A percentile compares a stretch with the other conserved stretches of the same genome.
Evolutionary conservation across 1,140 invertebrate genomes (phyloP).

Genomic region (Drosophila sucinea): DNA sequence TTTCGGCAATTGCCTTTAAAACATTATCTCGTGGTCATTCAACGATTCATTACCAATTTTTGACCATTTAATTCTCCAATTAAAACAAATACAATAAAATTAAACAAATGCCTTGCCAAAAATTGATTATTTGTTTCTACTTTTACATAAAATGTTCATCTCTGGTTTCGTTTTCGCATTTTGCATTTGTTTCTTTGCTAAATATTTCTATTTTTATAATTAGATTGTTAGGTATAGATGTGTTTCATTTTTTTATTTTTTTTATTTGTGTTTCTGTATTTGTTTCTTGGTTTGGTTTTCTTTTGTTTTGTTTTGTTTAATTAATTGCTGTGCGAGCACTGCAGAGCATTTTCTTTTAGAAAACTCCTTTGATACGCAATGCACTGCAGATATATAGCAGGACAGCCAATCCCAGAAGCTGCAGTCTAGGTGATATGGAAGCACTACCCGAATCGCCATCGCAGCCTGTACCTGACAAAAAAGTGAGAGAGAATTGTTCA

Average conservation of each 20-base stretch:
- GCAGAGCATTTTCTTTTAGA: constrained; percentile 69
- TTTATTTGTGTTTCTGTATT: constrained; percentile 29
- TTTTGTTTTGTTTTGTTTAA: constrained; percentile 24
- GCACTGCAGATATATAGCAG: constrained; percentile 55
- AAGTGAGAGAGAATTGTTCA: constrained; percentile 22
- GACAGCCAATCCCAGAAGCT: constrained; percentile 50
- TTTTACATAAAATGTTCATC: constrained; percentile 27
- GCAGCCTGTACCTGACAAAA: constrained; percentile 51
- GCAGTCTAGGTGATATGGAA: constrained; percentile 58
- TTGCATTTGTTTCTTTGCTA: constrained; percentile 33
- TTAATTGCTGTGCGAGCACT: constrained; percentile 37
- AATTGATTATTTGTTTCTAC: constrained; percentile 31
- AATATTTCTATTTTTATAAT: constrained; percentile 29
- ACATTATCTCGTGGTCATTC: constrained; percentile 19
- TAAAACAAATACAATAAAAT: constrained; percentile 4
- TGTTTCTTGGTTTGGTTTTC: constrained; percentile 24
- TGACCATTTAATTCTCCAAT: constrained; percentile 5
- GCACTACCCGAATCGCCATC: constrained; percentile 59
- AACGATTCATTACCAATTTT: constrained; percentile 28
- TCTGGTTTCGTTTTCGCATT: constrained; percentile 6
- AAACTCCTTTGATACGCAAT: constrained; percentile 59
- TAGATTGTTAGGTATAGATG: constrained; percentile 47
- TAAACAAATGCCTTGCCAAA: constrained; percentile 47
- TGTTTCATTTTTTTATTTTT: constrained; percentile 46
- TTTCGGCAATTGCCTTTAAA: constrained; percentile 65